Evolutionary conservation across 1,140 invertebrate species (phyloP), one percentile per base, ranked within the genome.

Genomic region (Diorhabda sublineata): DNA sequence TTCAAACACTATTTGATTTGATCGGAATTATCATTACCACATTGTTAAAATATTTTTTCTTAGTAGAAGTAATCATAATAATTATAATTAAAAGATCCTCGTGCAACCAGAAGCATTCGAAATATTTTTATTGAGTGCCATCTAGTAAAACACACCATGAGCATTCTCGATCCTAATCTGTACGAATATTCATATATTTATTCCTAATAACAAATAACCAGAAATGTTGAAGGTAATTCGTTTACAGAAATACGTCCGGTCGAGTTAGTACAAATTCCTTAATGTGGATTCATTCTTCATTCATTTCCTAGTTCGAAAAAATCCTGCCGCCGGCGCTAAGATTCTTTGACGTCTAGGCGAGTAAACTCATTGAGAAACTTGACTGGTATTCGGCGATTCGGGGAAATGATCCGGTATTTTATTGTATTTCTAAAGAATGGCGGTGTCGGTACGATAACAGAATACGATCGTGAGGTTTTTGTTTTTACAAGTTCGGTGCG

Each of bases 261-360:
- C 59, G 42, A 42, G 59, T 61, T 43, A 41, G 26, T 42, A 43
- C 11, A 43, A 61, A 61, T 61, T 61, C 59, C 42, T 61, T 4
- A 42, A 42, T 9, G 26, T 61, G 9, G 59, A 42, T 61, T 52
- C 47, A 52, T 52, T 52, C 47, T 52, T 61, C 59, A 61, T 61
- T 61, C 59, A 61, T 61, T 61, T 61, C 59, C 59, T 61, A n/a
- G 41, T 61, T 43, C 41, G 59, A 61, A 61, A 61, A 61, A 8
- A n/a, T 42, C n/a, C 47, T 52, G 59, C 59, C 59, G 59, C 26
- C 59, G 59, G 59, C 59, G 59, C 59, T 61, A 61, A 61, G 26
- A 61, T 61, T 61, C 59, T 42, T 61, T 61, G 11, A 3, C 59
- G 59, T 61, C 59, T 61, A 61, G 59, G 11, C 42, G 47, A 8